phyloP scores from a whole-genome alignment of 2,888 invertebrate genomes.

The Spisula solida region DNA sequence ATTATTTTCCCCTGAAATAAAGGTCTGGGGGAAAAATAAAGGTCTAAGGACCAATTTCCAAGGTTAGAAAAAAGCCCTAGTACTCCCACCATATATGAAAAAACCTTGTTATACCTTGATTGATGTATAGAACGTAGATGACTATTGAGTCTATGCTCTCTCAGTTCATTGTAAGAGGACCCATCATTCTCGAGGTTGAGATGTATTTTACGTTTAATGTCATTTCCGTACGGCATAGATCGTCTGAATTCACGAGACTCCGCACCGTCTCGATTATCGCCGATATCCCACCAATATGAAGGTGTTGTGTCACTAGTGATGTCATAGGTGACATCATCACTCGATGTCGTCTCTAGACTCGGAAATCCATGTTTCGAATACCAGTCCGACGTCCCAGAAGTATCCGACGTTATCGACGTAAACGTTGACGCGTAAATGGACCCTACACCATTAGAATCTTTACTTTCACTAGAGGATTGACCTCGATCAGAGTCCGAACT shows the following conservation, averaged over 20 bases:
- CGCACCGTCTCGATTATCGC: slow-evolving; percentile 31
- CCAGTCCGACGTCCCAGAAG: slow-evolving; percentile 65
- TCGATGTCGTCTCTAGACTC: slow-evolving; percentile 61
- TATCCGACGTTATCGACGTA: slow-evolving; percentile 67
- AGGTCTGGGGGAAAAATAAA: too few relatives aligned
- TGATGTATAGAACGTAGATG: slow-evolving; percentile 64
- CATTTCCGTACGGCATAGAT: slow-evolving; percentile 35
- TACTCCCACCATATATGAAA: too few relatives aligned
- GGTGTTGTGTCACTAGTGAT: slow-evolving; percentile 67
- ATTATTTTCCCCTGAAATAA: too few relatives aligned
- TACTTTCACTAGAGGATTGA: slow-evolving; percentile 39
- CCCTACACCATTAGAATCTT: slow-evolving; percentile 23
- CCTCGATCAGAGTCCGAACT: slow-evolving; percentile 34
- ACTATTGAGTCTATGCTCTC: slow-evolving; percentile 56
- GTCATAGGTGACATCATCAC: slow-evolving; percentile 56
- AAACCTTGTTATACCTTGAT: slow-evolving; percentile 52
- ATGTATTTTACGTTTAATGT: slow-evolving; percentile 51
- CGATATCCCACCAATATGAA: slow-evolving; percentile 76
- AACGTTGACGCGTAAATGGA: slow-evolving; percentile 65
- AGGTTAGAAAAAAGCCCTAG: too few relatives aligned
- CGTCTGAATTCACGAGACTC: slow-evolving; percentile 20
- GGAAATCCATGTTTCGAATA: slow-evolving; percentile 56
- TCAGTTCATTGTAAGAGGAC: slow-evolving; percentile 54
- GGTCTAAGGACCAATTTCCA: too few relatives aligned
- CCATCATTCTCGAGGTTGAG: slow-evolving; percentile 59